Percentiles rank a stretch among this genome's conserved stretches.
Conservation (phyloP, 2,888 invertebrate species). For the Cheilosia impressa region DNA sequence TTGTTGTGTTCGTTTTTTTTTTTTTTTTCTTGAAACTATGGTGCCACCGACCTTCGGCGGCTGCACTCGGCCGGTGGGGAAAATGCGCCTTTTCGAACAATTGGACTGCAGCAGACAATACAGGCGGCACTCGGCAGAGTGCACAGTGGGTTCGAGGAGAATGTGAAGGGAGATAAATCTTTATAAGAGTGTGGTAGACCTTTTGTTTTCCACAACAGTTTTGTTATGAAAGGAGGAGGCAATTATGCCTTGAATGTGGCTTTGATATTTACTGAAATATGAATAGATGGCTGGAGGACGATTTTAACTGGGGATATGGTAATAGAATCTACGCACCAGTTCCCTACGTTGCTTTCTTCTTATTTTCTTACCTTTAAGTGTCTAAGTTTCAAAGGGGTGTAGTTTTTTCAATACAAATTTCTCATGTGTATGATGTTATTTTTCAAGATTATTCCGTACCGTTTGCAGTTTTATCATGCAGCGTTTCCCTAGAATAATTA, state of each 20-base stretch:
- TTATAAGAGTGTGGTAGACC: neutral
- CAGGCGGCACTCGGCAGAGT: constrained; percentile 18
- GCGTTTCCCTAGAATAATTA: too few relatives aligned
- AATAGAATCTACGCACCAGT: too few relatives aligned
- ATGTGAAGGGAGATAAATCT: neutral
- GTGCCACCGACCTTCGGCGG: constrained; percentile 62
- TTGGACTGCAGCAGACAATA: constrained; percentile 45
- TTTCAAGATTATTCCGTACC: too few relatives aligned
- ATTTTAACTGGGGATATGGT: too few relatives aligned
- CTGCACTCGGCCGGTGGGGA: constrained; percentile 16
- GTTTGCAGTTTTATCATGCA: too few relatives aligned
- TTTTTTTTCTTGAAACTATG: constrained; percentile 26
- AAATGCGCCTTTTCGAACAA: constrained; percentile 55
- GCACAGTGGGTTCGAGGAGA: constrained; percentile 44
- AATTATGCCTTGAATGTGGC: neutral
- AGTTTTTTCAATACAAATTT: too few relatives aligned
- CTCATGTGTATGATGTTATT: too few relatives aligned
- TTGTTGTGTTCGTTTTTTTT: constrained; percentile 33
- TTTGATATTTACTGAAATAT: neutral
- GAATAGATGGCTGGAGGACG: neutral
- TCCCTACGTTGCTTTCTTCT: too few relatives aligned
- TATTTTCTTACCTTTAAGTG: too few relatives aligned
- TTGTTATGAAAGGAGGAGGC: neutral
- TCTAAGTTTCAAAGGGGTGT: too few relatives aligned
- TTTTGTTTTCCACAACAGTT: neutral